Conservation (phyloP, 2,797 vertebrate species). For the Antrozous pallidus region DNA sequence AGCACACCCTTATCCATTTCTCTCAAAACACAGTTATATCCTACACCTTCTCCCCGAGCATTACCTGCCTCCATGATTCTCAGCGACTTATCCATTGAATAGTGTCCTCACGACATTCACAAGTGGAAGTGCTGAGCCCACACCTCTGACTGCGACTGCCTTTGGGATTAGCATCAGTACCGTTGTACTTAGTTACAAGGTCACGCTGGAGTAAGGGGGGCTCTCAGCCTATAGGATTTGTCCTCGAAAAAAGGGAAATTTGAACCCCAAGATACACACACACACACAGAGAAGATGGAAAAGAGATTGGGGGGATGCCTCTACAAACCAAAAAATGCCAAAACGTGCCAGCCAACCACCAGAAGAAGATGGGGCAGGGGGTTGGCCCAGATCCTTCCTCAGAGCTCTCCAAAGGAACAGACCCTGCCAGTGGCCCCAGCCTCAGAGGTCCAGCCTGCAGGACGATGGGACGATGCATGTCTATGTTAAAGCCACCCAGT, state of each 20-base stretch:
- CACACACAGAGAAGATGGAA: not conserved
- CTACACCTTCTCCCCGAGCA: not conserved
- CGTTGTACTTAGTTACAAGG: not conserved
- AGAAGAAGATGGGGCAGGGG: not conserved
- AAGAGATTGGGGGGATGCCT: no score
- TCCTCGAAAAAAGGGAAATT: not conserved
- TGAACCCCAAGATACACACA: not conserved
- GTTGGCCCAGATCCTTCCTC: no score
- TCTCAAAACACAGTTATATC: not conserved
- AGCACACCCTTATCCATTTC: fast-evolving
- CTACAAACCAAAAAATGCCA: fast-evolving
- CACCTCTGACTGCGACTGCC: not conserved
- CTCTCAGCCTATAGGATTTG: not conserved
- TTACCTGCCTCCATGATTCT: fast-evolving
- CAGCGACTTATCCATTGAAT: not conserved
- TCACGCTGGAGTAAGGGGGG: no score
- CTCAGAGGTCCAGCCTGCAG: not conserved
- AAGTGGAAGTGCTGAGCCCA: not conserved
- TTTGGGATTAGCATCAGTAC: not conserved
- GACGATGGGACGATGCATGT: not conserved
- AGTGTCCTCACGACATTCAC: not conserved
- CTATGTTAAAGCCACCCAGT: not conserved
- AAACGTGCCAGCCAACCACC: not conserved
- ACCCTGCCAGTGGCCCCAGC: fast-evolving
- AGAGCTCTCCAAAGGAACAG: not conserved